Evolutionary conservation across 2,888 invertebrate genomes (phyloP), one percentile per base, ranked within the genome.

Genomic region (Ophraella communa): DNA sequence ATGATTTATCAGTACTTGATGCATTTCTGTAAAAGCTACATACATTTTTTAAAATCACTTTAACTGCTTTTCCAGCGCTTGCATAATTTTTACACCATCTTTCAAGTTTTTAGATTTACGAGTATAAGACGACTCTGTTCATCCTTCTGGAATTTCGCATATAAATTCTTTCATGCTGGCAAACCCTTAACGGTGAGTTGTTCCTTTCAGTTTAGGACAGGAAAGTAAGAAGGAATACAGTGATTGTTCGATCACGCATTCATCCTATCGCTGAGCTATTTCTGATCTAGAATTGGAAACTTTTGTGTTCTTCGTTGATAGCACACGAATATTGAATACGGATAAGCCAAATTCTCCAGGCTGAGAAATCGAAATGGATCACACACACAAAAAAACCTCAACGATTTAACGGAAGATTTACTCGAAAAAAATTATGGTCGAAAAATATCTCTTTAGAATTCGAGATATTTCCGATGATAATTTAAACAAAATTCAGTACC

Each of bases 261-360:
- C 74, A 74, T 74, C 73, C 71, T 72, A 76, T 74, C 73, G 71
- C 74, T 72, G 63, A 73, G 70, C 72, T 71, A 73, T 73, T 74
- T 72, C 73, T 69, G 69, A 74, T 72, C 71, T 67, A 72, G 71
- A 74, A 76, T 76, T 73, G 76, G 72, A 74, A 74, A 76, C 74
- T 74, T 75, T 74, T 74, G 71, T 76, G 72, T 74, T 74, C 74
- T 70, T 71, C 70, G 67, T 62, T 69, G 70, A 70, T 70, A 69
- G 70, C 69, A 69, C 65, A 69, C 70, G 66, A 71, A 66, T 71
- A 74, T 74, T 73, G 75, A 75, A 75, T 74, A 68, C 72, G 73
- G 52, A 67, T 65, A 55, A 64, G 52, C 44, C 60, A 62, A 35
- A 45, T 11, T 53, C 30, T 60, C 27, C 24, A 21, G 35, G 52